Conservation (phyloP, 2,888 invertebrate species). For the Lithophane ornitopus region DNA sequence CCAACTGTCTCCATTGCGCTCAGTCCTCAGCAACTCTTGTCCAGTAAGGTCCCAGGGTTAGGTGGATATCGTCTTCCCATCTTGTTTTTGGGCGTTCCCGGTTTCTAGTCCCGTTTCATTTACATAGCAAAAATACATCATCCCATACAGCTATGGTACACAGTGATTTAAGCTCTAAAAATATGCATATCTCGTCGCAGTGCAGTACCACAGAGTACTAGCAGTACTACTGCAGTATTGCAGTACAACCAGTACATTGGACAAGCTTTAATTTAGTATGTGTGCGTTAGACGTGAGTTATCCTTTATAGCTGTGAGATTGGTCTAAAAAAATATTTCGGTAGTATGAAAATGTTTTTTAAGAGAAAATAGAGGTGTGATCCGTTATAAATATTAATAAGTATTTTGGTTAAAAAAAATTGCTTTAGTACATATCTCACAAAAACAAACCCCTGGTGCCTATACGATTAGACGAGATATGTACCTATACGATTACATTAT, state of each 20-base stretch:
- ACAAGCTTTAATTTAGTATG: constrained; percentile 40
- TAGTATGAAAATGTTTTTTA: background rate
- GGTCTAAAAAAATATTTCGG: background rate
- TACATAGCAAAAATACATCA: background rate
- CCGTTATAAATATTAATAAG: no score
- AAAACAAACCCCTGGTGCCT: no score
- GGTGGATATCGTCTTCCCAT: no score
- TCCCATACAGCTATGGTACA: background rate
- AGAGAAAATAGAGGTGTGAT: background rate
- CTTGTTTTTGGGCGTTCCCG: no score
- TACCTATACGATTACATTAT: no score
- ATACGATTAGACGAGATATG: no score
- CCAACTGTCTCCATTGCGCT: no score
- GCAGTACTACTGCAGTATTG: constrained; percentile 25
- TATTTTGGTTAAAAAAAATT: no score
- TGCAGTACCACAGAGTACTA: constrained; percentile 30
- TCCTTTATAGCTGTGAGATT: constrained; percentile 11
- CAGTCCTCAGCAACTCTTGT: no score
- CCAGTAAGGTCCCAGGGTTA: no score
- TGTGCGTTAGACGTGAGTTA: constrained; percentile 25
- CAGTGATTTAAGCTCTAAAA: constrained; percentile 27
- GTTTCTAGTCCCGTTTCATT: background rate
- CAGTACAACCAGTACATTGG: constrained; percentile 14
- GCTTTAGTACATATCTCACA: no score
- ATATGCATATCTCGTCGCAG: constrained; percentile 40